Conservation (phyloP, 2,113 vertebrate genomes). For the Accipiter cooperii region DNA sequence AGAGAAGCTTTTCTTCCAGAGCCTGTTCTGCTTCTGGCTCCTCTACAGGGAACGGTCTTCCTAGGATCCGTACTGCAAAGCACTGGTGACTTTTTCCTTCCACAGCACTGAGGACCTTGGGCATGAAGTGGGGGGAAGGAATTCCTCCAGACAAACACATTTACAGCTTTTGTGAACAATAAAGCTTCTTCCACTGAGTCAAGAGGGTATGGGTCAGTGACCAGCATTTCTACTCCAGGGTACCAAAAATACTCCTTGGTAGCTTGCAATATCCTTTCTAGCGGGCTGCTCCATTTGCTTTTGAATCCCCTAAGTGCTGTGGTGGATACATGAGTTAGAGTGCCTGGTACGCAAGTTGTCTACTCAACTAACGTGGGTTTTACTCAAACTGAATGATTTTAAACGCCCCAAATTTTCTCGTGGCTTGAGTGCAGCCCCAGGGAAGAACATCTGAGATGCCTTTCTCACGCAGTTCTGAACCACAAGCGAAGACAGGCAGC, state of each 20-base stretch:
- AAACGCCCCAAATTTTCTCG: background rate
- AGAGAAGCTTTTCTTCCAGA: background rate
- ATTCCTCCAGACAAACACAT: background rate
- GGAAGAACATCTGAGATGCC: background rate
- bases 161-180: background rate
- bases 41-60: background rate
- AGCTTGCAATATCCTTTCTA: background rate
- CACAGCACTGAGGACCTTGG: background rate
- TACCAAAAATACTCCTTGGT: background rate
- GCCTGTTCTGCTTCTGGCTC: background rate
- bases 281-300: background rate
- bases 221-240: background rate
- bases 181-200: background rate
- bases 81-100: background rate
- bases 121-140: background rate
- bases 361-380: rapidly evolving
- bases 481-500: background rate
- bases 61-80: background rate
- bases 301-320: background rate
- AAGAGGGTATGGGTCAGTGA: background rate
- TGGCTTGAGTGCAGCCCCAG: background rate
- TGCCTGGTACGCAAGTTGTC: background rate
- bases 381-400: background rate
- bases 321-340: background rate
- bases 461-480: background rate